Evolutionary conservation across 2,797 vertebrate genomes (phyloP), one percentile per base, ranked within the genome.

Genomic region (Sparidentex hasta): DNA sequence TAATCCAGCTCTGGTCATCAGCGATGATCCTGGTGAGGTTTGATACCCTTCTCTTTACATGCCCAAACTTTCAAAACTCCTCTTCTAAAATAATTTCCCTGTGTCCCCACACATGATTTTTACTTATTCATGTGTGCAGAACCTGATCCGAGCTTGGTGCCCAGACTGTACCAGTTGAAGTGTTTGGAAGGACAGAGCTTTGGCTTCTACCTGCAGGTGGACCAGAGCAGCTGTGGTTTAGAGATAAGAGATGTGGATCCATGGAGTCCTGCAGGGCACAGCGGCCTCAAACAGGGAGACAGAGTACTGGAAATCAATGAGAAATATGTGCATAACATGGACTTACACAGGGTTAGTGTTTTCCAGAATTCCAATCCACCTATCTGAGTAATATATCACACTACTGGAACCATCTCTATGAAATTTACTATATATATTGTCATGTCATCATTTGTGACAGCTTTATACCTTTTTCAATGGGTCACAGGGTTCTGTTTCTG

Each of bases 301-400:
- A 74, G 91, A n/a, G 91, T 99, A 48, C 95, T 99, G 48, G 97
- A 97, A 74, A 96, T 99, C 89, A 99, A 99, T 2, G 94, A 95
- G 55, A 91, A 94, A 6, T 92, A 92, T 0, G 96, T 98, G 81
- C 94, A 94, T 54, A 78, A 94, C 87, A 88, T 84, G 90, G 96
- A 95, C 68, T 95, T 96, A 78, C 38, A 3, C 11, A 89, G 21
- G 95, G 98, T 99, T 80, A 93, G 95, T 62, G 69, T 75, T 38
- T 8, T 38, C 12, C 13, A 43, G 11, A 41, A 14, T 67, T 65
- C 13, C 14, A 23, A 2, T 13, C 21, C n/a, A 1, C n/a, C n/a
- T 0, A 44, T 18, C 29, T 21, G 11, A 56, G 54, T 17, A 17
- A 56, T 16, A 29, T 29, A 29, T 29, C 7, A 4, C 23, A 18